Conservation (phyloP, 2,113 vertebrate genomes). For the Gracilinanus agilis region DNA sequence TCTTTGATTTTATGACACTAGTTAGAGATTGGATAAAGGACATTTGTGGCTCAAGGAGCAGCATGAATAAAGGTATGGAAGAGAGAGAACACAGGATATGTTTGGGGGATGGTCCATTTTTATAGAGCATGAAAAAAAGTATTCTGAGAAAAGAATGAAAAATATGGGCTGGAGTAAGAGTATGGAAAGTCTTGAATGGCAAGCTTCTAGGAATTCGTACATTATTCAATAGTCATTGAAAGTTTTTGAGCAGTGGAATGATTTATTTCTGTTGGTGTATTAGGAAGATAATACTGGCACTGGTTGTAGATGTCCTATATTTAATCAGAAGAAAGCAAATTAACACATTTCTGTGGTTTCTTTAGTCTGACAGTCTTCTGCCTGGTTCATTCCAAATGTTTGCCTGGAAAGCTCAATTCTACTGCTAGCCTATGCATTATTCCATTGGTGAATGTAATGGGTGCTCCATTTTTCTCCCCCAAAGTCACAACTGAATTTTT, state of each 20-base stretch:
- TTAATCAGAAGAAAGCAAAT: not conserved
- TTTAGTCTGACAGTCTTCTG: not conserved
- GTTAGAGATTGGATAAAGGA: not conserved
- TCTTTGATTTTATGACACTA: not conserved
- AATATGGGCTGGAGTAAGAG: not conserved
- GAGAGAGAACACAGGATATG: not conserved
- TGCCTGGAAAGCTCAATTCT: slow-evolving; percentile 12
- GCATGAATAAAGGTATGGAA: not conserved
- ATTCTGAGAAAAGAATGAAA: not conserved
- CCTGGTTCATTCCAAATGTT: not conserved
- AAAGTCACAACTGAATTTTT: slow-evolving; percentile 27
- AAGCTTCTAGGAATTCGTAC: not conserved
- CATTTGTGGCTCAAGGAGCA: not conserved
- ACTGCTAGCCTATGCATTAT: not conserved
- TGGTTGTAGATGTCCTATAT: not conserved
- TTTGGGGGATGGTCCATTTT: not conserved
- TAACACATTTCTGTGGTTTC: not conserved
- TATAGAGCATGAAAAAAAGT: not conserved
- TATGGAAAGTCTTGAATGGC: not conserved
- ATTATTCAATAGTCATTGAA: not conserved
- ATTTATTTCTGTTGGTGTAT: not conserved
- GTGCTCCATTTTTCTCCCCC: not conserved
- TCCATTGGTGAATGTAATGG: not conserved
- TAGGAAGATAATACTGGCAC: not conserved
- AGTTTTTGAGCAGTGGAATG: not conserved